Evolutionary conservation across 2,888 invertebrate genomes (phyloP), one percentile per base, ranked within the genome.

Genomic region (Exephanes ischioxanthus): DNA sequence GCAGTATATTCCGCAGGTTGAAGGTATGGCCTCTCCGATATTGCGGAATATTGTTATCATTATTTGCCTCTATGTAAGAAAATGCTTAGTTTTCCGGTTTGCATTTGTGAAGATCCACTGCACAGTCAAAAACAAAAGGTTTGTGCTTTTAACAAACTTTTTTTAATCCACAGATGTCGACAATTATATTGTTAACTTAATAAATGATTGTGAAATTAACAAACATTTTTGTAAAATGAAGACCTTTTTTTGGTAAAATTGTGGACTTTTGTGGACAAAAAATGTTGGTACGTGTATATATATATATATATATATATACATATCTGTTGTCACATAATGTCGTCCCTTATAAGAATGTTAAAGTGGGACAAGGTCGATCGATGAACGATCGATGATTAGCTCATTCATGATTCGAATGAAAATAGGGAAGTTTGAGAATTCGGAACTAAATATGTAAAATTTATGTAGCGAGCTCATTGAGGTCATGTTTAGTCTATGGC

Each of bases 1-100:
- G 45, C 45, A 22, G 26, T 58, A 71, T 71, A 71, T 58, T 72
- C 19, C 33, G 3, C 53, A 26, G n/a, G 16, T 33, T 61, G 16
- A 7, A 30, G 61, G 41, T 14, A 19, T 9, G 9, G 19, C 41
- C 7, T 67, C 19, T 41, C 22, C 66, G n/a, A 41, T 67, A 41
- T 67, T 41, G 41, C 66, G 19, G 41, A 67, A 67, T 67, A 66
- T 37, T 37, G 19, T 67, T 67, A 41, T 67, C 4, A 41, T 67
- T 41, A n/a, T 33, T 61, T 16, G 11, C 5, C 30, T 30, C 61
- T 3, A 5, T 16, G 30, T 7, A 61, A 61, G 30, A 16, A 30
- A 33, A n/a, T 33, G 61, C 30, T 1, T 9, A 11, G 30, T 61
- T 61, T 61, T 26, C n/a, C 16, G 6, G 30, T 61, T 61, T 61